phyloP scores from a whole-genome alignment of 2,888 invertebrate genomes.

The Liopterus haemorrhoidalis region DNA sequence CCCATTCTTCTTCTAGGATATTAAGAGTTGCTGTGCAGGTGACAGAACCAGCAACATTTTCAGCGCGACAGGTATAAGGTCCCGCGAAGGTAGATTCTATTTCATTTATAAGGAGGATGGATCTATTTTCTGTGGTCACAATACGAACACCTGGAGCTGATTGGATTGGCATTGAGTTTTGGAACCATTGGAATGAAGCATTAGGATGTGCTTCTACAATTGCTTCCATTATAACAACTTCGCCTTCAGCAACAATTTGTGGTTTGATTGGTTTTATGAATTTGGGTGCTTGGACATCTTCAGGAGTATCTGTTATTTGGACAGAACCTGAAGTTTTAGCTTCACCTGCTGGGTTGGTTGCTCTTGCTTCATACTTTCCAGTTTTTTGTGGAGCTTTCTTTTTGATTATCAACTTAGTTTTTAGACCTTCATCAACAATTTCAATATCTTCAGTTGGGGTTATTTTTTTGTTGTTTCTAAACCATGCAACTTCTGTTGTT shows the following conservation, averaged over 20 bases:
- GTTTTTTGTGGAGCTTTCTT: constrained; percentile 67
- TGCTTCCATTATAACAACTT: constrained; percentile 73
- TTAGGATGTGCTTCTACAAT: constrained; percentile 69
- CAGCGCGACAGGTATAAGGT: constrained; percentile 79
- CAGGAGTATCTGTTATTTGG: constrained; percentile 60
- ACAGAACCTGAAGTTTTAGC: constrained; percentile 77
- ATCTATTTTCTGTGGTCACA: constrained; percentile 68
- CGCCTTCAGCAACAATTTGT: constrained; percentile 63
- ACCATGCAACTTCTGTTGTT: constrained; percentile 75
- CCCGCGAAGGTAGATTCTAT: constrained; percentile 65
- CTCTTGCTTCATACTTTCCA: constrained; percentile 83
- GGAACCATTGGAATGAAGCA: constrained; percentile 84
- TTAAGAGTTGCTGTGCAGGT: constrained; percentile 74
- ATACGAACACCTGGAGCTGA: constrained; percentile 66
- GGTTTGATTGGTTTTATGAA: constrained; percentile 69
- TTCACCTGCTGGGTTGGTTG: constrained; percentile 71
- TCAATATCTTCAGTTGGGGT: constrained; percentile 56
- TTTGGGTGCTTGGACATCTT: constrained; percentile 60
- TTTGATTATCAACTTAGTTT: constrained; percentile 59
- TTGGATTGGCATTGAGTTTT: constrained; percentile 65
- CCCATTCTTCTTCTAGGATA: constrained; percentile 54
- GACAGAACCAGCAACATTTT: constrained; percentile 83
- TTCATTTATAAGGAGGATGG: constrained; percentile 71
- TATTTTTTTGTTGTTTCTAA: constrained; percentile 74
- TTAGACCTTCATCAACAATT: constrained; percentile 56